Conservation (phyloP, 2,888 invertebrate species). For the Caenorhabditis becei region DNA sequence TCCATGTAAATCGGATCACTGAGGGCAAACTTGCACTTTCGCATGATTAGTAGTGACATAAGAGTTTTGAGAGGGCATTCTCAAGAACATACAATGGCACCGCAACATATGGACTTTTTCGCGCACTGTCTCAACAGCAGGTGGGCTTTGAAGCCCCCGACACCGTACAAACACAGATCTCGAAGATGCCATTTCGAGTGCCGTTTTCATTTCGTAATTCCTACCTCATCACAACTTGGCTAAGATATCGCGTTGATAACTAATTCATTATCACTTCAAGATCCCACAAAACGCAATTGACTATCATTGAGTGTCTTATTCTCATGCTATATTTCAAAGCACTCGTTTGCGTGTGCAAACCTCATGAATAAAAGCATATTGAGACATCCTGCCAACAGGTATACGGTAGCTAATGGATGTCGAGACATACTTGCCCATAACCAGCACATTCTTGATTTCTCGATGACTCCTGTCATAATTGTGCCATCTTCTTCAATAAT, state of each 20-base stretch:
- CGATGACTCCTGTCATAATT: slow-evolving; percentile 42
- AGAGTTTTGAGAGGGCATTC: background rate
- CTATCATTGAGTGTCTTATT: slow-evolving; percentile 22
- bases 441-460: slow-evolving; percentile 29
- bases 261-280: slow-evolving; percentile 57
- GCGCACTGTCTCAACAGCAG: background rate
- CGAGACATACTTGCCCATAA: background rate
- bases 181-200: background rate
- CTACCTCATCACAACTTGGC: background rate
- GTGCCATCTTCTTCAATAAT: slow-evolving; percentile 48
- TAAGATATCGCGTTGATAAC: slow-evolving; percentile 26
- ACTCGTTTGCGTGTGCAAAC: slow-evolving; percentile 55
- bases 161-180: background rate
- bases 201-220: background rate
- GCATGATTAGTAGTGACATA: background rate
- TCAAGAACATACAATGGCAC: background rate
- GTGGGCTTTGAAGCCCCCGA: background rate
- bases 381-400: slow-evolving; percentile 50
- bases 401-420: slow-evolving; percentile 59
- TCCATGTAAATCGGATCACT: background rate
- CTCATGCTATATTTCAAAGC: slow-evolving; percentile 52
- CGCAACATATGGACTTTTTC: background rate
- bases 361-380: slow-evolving; percentile 63
- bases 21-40: background rate
- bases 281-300: slow-evolving; percentile 55